Evolutionary conservation across 2,113 vertebrate genomes (phyloP).

Genomic region (Corythornis vintsioides): DNA sequence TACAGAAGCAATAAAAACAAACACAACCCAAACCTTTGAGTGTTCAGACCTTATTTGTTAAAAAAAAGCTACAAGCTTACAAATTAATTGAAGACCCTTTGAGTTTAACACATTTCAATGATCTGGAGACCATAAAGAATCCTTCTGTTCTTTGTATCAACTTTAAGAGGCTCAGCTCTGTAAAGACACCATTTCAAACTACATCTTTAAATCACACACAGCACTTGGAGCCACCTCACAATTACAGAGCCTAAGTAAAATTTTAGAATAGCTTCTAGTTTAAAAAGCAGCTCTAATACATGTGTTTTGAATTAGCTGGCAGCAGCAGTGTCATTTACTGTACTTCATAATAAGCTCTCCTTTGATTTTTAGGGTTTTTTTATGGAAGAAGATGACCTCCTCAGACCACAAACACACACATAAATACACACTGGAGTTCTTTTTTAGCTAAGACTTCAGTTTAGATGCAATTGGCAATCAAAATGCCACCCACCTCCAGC

Average conservation of each 20-base stretch:
- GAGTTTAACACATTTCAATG: not conserved
- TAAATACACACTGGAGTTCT: not conserved
- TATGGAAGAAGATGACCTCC: not conserved
- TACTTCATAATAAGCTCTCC: slow-evolving; percentile 62
- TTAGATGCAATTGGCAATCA: not conserved
- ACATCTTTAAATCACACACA: slow-evolving; percentile 54
- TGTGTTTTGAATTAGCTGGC: slow-evolving; percentile 73
- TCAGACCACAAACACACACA: slow-evolving; percentile 63
- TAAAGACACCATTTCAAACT: slow-evolving; percentile 28
- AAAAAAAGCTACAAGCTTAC: not conserved
- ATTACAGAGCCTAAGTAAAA: slow-evolving; percentile 72
- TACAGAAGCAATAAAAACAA: not conserved
- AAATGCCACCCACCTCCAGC: not conserved
- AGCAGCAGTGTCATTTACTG: slow-evolving; percentile 65
- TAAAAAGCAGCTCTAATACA: slow-evolving; percentile 68
- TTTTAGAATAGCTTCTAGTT: slow-evolving; percentile 52
- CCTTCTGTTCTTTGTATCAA: not conserved
- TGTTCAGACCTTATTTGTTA: not conserved
- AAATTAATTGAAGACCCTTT: not conserved
- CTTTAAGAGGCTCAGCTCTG: not conserved
- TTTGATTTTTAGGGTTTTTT: slow-evolving; percentile 43
- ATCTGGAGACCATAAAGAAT: not conserved
- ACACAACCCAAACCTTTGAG: not conserved
- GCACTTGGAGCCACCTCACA: slow-evolving; percentile 42
- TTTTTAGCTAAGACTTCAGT: slow-evolving; percentile 45